Evolutionary conservation across 2,888 invertebrate genomes (phyloP), one percentile per base, ranked within the genome.

Genomic region (Neoascia interrupta): DNA sequence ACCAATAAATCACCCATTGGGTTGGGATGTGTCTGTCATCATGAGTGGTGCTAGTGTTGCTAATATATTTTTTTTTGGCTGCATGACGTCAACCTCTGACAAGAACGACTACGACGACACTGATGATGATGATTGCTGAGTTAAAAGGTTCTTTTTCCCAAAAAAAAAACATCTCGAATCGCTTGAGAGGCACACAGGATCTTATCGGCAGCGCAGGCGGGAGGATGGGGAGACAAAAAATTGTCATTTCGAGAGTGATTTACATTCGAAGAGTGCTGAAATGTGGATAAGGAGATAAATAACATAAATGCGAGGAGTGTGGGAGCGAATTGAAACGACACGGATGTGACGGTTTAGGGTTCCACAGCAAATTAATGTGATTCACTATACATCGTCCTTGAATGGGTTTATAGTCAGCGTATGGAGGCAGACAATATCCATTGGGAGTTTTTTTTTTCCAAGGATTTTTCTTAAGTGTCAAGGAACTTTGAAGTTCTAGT

Each of bases 221-320:
- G 26, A 47, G 36, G 58, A 58, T 8, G 26, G 8, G 26, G 37
- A 31, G 15, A 18, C 4, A 74, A 61, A 56, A 66, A 72, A 66
- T 39, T 76, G 64, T 64, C 76, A 64, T 70, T 70, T 56, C 37
- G 37, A 19, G 73, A 73, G 79, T 79, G 79, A 79, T 79, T 79
- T 79, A 79, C 79, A 79, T 73, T 73, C 79, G 79, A 79, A 61
- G 79, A 79, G 79, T 73, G 79, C 73, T 61, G 79, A 73, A 73
- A 73, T 79, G 79, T 56, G 79, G 79, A 79, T 79, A 73, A 79
- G 79, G 61, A 79, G 61, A 66, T 73, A 61, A 79, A 76, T 72
- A 76, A 76, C 64, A 31, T 3, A n/a, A 43, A 10, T 26, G 21
- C n/a, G 13, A n/a, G 39, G 15, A 8, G 34, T 11, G 3, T n/a